These are phyloP conservation scores for Oreonectes daqikongensis DNA, from an alignment of 2,797 vertebrate species.

Conservation along the genomic window DNA sequence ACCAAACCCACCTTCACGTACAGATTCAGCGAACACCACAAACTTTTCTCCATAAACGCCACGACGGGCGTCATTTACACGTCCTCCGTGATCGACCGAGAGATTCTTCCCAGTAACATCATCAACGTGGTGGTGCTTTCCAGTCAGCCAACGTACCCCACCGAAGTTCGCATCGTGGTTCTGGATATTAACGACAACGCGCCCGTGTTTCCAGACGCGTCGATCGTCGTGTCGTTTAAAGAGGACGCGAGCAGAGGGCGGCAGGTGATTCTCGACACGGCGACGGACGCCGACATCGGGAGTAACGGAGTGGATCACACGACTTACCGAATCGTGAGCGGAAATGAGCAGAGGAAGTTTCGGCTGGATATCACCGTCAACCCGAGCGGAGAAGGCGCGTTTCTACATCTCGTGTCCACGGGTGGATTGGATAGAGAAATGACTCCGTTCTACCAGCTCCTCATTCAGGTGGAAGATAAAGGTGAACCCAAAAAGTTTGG, in stretches of 20 bases:
- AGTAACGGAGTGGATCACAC: conserved; percentile 94
- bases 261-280: conserved; percentile 95
- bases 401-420: conserved; percentile 92
- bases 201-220: conserved; percentile 92
- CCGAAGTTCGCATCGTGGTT: conserved; percentile 92
- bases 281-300: conserved; percentile 92
- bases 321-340: conserved; percentile 91
- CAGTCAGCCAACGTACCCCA: conserved; percentile 96
- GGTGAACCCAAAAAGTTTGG: conserved; percentile 90
- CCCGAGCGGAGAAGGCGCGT: conserved; percentile 96
- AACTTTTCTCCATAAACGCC: conserved; percentile 90
- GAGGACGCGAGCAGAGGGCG: conserved; percentile 95
- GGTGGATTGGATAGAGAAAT: conserved; percentile 92
- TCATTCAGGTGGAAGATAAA: conserved; percentile 95
- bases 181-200: conserved; percentile 96
- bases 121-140: conserved; percentile 97
- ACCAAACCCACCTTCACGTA: conserved; percentile 93
- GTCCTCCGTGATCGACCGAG: conserved; percentile 90
- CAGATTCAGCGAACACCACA: conserved; percentile 93
- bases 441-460: conserved; percentile 87
- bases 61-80: conserved; percentile 90
- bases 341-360: conserved; percentile 91
- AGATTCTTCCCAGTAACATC: conserved; percentile 87
- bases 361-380: conserved; percentile 96
- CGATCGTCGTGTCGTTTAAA: conserved; percentile 93